Evolutionary conservation across 1,140 invertebrate genomes (phyloP).

Genomic region (Agrilus planipennis): DNA sequence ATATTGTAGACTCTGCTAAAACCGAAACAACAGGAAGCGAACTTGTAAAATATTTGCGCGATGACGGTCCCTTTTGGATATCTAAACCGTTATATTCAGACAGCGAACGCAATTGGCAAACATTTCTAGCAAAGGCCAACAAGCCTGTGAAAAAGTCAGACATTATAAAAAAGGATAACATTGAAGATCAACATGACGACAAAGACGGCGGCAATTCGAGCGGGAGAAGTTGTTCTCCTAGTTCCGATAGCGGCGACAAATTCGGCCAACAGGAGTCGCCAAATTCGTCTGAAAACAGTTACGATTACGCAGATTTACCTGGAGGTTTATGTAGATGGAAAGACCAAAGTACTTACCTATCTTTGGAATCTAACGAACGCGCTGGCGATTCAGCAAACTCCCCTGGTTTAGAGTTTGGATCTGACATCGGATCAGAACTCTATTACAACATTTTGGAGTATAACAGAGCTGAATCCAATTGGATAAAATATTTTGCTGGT

Average conservation of each 20-base stretch:
- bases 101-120: conserved; percentile 46
- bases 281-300: conserved; percentile 43
- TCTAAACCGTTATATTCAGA: conserved; percentile 48
- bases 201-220: conserved; percentile 44
- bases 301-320: conserved; percentile 58
- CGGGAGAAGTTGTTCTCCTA: conserved; percentile 41
- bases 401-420: too few relatives aligned
- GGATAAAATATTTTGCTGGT: too few relatives aligned
- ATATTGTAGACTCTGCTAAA: too few relatives aligned
- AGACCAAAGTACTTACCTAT: conserved; percentile 70
- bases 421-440: too few relatives aligned
- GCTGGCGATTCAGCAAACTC: too few relatives aligned
- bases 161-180: conserved; percentile 34
- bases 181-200: conserved; percentile 24
- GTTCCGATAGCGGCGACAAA: conserved; percentile 17
- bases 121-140: conserved; percentile 33
- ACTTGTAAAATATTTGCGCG: background rate
- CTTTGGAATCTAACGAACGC: conserved; percentile 33
- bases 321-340: conserved; percentile 70
- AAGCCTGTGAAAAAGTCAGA: conserved; percentile 29
- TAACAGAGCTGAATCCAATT: background rate
- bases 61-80: conserved; percentile 46
- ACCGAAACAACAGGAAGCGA: background rate
- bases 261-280: background rate
- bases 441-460: too few relatives aligned